These are phyloP conservation scores for Vidua macroura DNA, from an alignment of 2,113 vertebrate species.

Conservation along the genomic window DNA sequence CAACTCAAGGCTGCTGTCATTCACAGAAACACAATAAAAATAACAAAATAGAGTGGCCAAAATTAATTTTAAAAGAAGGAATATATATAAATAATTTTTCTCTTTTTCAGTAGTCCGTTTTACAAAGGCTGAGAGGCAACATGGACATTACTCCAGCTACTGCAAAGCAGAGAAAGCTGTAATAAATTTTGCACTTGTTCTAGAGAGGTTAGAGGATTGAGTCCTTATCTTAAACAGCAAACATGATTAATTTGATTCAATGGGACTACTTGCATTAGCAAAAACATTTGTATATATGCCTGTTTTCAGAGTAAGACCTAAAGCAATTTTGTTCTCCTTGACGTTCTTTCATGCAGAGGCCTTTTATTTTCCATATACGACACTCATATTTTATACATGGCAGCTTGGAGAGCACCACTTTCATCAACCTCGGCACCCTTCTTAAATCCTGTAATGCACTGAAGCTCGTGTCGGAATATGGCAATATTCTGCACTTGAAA, in stretches of 20 bases:
- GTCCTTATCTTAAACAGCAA: neutral
- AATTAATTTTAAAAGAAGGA: neutral
- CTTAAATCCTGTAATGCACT: neutral
- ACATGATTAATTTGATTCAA: neutral
- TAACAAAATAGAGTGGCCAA: neutral
- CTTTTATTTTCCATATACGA: neutral
- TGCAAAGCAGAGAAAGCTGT: neutral
- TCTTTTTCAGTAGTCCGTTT: neutral
- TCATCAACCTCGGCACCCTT: neutral
- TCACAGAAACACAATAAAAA: neutral
- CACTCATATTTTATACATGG: constrained; percentile 7
- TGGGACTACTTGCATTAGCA: neutral
- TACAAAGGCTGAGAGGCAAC: neutral
- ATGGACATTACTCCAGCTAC: neutral
- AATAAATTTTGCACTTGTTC: neutral
- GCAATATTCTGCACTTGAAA: neutral
- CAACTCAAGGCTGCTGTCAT: neutral
- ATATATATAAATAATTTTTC: neutral
- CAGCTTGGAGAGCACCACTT: neutral
- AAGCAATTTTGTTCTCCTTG: neutral
- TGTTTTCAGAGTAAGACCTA: neutral
- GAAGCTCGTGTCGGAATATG: fast-evolving
- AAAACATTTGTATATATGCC: neutral
- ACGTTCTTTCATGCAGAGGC: neutral
- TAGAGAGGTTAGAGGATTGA: neutral